A percentile compares a stretch with the other conserved stretches of the same genome.
Evolutionary conservation across 2,888 invertebrate species (phyloP).

Genomic region (Agrenia bidenticulata): DNA sequence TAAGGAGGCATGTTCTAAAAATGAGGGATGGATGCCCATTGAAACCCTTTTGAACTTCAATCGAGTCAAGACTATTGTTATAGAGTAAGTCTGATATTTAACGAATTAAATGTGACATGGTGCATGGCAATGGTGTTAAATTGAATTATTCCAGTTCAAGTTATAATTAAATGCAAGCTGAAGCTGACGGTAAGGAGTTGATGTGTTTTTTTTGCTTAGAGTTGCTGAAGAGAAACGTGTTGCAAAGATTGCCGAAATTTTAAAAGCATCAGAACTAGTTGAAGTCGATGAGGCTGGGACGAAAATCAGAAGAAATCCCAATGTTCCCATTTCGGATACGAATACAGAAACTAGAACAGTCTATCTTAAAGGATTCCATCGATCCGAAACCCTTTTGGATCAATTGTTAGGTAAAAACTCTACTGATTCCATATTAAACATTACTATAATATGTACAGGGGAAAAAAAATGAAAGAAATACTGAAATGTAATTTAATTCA

Average conservation of each 20-base stretch:
- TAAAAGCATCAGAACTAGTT: constrained; percentile 40
- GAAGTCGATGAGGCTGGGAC: constrained; percentile 68
- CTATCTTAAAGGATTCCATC: constrained; percentile 85
- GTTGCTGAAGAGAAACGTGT: constrained; percentile 29
- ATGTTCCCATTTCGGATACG: constrained; percentile 77
- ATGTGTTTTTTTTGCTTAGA: constrained; percentile 18
- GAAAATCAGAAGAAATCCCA: constrained; percentile 73
- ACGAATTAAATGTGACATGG: neutral
- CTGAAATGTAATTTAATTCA: neutral
- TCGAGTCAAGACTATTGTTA: constrained; percentile 57
- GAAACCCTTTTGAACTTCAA: constrained; percentile 84
- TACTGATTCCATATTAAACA: neutral
- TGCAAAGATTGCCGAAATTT: constrained; percentile 30
- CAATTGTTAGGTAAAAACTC: constrained; percentile 62
- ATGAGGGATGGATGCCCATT: constrained; percentile 89
- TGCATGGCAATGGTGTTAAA: neutral
- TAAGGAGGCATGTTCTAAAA: constrained; percentile 77
- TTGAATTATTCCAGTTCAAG: neutral
- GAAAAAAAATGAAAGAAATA: neutral
- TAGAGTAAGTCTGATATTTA: constrained; percentile 45
- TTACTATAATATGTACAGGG: too few species aligned
- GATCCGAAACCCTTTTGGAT: constrained; percentile 65
- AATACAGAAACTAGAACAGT: constrained; percentile 78
- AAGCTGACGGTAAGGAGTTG: constrained; percentile 6
- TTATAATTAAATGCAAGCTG: too few species aligned